Evolutionary conservation across 92 coral and sea anemone genomes (phyloP), one percentile per base, ranked within the genome.

Genomic region (Virgularia gustaviana): DNA sequence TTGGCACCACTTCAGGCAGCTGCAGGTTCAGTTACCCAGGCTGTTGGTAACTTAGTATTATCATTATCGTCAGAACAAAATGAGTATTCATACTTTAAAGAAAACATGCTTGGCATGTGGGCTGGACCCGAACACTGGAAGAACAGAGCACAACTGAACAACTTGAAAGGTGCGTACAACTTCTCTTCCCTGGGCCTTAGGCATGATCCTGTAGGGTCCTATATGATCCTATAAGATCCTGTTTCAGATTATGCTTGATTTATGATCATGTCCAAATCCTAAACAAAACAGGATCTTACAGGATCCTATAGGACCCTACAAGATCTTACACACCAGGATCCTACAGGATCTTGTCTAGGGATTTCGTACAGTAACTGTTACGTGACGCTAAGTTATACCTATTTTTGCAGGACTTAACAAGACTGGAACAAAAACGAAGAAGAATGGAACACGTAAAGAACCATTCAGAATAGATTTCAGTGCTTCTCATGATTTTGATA

Each of bases 71-170:
- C 89, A 1, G 87, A 89, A 41, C 87, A 89, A 22, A 92, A 84
- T 82, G 98, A 92, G 49, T 92, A 92, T 70, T 92, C 96, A 0
- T 90, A 90, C 83, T 90, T 88, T 78, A 90, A 90, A 57, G 74
- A 91, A 45, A 80, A 71, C 32, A 78, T 81, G 43, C 76, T 92
- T 65, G 81, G 88, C 13, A 89, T 90, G 38, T 92, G 96, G 98
- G 91, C 92, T 29, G 96, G 91, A 3, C 97, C 97, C 12, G 89
- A 83, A 45, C 85, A 85, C 57, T 91, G 97, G 98, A 92, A 80
- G 57, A 85, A 83, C 70, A 83, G 89, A 34, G 79, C 85, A 2
- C 58, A 45, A 15, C 16, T 67, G 20, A 81, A 79, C 27, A 78
- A 85, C 55, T 75, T 89, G 38, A 85, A 82, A 76, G 81, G 87